Conservation (phyloP, 2,797 vertebrate genomes). For the Schizothorax lantsangensis region DNA sequence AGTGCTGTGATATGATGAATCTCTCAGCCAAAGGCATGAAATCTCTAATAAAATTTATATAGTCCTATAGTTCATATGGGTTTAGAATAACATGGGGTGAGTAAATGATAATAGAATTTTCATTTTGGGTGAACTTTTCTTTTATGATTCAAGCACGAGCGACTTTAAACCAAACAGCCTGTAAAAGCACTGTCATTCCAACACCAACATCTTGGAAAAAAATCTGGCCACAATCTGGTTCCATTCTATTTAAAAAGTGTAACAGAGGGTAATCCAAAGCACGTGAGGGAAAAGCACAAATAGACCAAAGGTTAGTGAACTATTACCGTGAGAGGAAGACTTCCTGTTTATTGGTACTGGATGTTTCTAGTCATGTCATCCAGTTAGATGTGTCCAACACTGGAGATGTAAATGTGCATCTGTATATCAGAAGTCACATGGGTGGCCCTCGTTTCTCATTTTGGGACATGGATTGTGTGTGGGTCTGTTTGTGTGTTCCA, state of each 20-base stretch:
- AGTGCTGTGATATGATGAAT: no score
- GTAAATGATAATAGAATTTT: background rate
- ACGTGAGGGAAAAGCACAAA: background rate
- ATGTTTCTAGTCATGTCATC: background rate
- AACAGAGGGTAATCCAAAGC: background rate
- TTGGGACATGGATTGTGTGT: conserved; percentile 32
- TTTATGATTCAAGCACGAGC: background rate
- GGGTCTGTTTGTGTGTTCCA: conserved; percentile 21
- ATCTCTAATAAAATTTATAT: no score
- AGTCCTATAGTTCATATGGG: background rate
- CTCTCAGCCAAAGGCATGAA: no score
- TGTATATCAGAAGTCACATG: conserved; percentile 62
- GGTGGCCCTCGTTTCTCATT: conserved; percentile 73
- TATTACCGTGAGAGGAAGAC: background rate
- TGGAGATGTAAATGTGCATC: conserved; percentile 26
- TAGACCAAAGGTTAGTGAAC: background rate
- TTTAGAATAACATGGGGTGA: background rate
- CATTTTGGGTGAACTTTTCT: background rate
- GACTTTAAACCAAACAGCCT: background rate
- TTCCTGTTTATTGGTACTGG: background rate
- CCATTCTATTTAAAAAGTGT: background rate
- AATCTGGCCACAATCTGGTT: conserved; percentile 2
- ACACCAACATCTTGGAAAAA: background rate
- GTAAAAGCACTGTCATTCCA: background rate
- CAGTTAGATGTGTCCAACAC: conserved; percentile 32